These are phyloP conservation scores for Odontothrips loti DNA, from an alignment of 2,888 invertebrate genomes.

Conservation along the genomic window DNA sequence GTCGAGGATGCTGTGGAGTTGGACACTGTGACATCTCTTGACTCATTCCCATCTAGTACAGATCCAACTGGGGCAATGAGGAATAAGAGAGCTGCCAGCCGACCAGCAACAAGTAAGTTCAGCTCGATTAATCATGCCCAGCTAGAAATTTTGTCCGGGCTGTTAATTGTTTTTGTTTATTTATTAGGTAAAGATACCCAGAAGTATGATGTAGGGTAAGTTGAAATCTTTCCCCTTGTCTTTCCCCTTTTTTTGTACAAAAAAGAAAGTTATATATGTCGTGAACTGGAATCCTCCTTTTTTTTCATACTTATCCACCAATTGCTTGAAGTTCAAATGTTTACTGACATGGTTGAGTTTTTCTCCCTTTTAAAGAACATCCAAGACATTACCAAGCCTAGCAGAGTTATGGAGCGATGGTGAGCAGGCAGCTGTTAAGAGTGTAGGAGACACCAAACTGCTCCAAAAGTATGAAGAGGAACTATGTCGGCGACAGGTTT, in stretches of 20 bases:
- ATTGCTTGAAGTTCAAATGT: too few relatives aligned
- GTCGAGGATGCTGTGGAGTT: not conserved
- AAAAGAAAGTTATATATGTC: conserved; percentile 11
- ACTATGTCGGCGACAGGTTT: conserved; percentile 68
- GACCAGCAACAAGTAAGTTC: not conserved
- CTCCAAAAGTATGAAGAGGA: conserved; percentile 64
- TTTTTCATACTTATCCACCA: not conserved
- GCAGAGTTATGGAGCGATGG: conserved; percentile 62
- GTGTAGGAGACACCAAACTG: conserved; percentile 43
- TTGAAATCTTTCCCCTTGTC: not conserved
- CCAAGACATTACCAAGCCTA: conserved; percentile 51
- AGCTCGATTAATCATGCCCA: not conserved
- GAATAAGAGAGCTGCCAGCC: not conserved
- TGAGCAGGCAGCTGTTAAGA: conserved; percentile 38
- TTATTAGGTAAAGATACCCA: not conserved
- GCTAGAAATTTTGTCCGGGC: not conserved
- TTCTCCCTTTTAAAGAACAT: conserved; percentile 39
- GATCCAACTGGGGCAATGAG: not conserved
- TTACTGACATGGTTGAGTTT: too few relatives aligned
- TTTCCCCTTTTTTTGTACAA: too few relatives aligned
- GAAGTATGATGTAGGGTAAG: not conserved
- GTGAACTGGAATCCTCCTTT: not conserved
- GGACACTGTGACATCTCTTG: not conserved
- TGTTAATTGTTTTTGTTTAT: not conserved
- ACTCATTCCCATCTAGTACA: not conserved